Percentiles rank a stretch among this genome's conserved stretches.
Conservation (phyloP, 2,888 invertebrate species). For the Ceratothoa steindachneri region DNA sequence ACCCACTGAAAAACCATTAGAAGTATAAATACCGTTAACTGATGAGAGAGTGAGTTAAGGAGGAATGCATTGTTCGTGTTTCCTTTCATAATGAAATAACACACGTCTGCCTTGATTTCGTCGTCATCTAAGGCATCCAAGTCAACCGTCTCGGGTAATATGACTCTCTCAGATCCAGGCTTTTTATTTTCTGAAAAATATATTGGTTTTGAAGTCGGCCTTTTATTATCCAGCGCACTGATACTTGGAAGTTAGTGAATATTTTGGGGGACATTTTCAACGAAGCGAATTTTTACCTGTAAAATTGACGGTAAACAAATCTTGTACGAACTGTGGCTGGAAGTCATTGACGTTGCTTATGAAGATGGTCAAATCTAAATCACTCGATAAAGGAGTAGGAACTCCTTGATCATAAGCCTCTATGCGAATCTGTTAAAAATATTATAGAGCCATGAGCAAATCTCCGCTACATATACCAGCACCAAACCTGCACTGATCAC, state of each 20-base stretch:
- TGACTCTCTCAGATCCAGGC: slow-evolving; percentile 64
- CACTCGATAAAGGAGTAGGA: slow-evolving; percentile 79
- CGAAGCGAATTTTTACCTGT: slow-evolving; percentile 57
- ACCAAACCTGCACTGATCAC: too few relatives aligned
- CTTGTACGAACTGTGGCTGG: slow-evolving; percentile 76
- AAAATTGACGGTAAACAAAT: slow-evolving; percentile 68
- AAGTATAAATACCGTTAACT: slow-evolving; percentile 63
- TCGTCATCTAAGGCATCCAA: slow-evolving; percentile 78
- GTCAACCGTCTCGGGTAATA: slow-evolving; percentile 76
- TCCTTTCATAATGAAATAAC: slow-evolving; percentile 84
- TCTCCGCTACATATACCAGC: too few relatives aligned
- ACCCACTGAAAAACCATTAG: too few relatives aligned
- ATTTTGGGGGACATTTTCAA: background rate
- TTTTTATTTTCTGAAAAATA: slow-evolving; percentile 58
- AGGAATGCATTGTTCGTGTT: slow-evolving; percentile 69
- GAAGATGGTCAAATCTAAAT: slow-evolving; percentile 79
- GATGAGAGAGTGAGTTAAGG: slow-evolving; percentile 69
- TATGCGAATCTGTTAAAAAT: slow-evolving; percentile 67
- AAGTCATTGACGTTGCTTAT: slow-evolving; percentile 84
- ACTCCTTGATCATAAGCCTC: slow-evolving; percentile 85
- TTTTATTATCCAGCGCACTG: background rate
- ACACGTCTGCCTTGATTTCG: slow-evolving; percentile 77
- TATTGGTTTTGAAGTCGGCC: background rate
- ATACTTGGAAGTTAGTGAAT: background rate
- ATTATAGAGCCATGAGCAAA: slow-evolving; percentile 3